Conservation (phyloP, 35 echinoderm and acorn worm genomes). For the Anneissia japonica region DNA sequence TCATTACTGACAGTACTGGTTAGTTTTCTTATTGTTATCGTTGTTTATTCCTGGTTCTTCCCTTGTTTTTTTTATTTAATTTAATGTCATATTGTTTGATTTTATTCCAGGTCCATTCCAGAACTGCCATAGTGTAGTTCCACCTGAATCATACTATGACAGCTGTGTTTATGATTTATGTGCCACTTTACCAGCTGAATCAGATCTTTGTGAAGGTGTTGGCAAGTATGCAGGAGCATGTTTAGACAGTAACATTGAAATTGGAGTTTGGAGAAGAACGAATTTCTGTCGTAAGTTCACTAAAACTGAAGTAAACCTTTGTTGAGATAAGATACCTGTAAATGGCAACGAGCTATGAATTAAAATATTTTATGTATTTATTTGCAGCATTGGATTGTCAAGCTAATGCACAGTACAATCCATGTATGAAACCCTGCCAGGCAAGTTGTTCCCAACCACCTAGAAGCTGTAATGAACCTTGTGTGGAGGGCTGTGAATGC, state of each 20-base stretch:
- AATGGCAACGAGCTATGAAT: neutral
- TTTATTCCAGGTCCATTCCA: constrained; percentile 18
- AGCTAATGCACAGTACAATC: neutral
- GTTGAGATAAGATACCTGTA: neutral
- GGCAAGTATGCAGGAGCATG: neutral
- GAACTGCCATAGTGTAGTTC: constrained; percentile 20
- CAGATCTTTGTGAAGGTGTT: neutral
- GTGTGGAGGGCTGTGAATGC: constrained; percentile 38
- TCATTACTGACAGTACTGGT: neutral
- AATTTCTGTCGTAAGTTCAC: constrained; percentile 14
- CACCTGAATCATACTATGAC: constrained; percentile 28
- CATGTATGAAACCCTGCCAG: constrained; percentile 3
- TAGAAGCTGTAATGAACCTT: neutral
- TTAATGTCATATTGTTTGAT: too few relatives aligned
- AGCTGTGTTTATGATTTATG: constrained; percentile 61
- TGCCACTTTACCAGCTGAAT: constrained; percentile 23
- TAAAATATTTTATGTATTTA: neutral
- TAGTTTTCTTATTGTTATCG: neutral
- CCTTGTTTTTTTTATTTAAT: too few relatives aligned
- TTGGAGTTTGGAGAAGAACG: neutral
- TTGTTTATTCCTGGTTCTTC: too few relatives aligned
- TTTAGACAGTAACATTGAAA: neutral
- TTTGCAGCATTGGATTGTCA: neutral
- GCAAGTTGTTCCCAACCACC: neutral
- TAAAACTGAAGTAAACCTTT: neutral